A percentile compares a stretch with the other conserved stretches of the same genome.
phyloP scores from a whole-genome alignment of 2,888 invertebrate species.

The Tetanocera ferruginea region DNA sequence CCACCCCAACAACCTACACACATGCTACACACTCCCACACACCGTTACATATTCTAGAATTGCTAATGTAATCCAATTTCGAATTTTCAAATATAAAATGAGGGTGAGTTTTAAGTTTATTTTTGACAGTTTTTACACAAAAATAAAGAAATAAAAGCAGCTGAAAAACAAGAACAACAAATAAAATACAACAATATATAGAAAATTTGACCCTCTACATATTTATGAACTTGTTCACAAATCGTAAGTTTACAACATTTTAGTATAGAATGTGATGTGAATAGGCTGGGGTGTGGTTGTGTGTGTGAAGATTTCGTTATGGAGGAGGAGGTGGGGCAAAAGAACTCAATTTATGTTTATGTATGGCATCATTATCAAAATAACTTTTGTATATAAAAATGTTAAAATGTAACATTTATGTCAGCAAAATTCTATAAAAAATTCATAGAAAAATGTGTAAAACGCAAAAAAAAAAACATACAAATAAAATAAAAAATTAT shows the following conservation, averaged over 20 bases:
- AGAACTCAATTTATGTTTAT: constrained; percentile 35
- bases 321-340: not conserved
- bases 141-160: constrained; percentile 20
- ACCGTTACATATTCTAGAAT: not conserved
- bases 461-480: not conserved
- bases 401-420: constrained; percentile 13
- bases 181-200: constrained; percentile 3
- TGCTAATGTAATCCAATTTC: constrained; percentile 32
- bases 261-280: not conserved
- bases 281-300: not conserved
- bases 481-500: not conserved
- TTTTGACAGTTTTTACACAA: constrained; percentile 37
- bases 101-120: constrained; percentile 37
- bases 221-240: constrained; percentile 38
- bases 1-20: not conserved
- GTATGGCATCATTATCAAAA: constrained; percentile 36
- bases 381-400: constrained; percentile 16
- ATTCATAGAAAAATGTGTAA: constrained; percentile 24
- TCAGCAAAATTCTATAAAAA: constrained; percentile 29
- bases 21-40: not conserved
- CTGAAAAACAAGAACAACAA: constrained; percentile 4
- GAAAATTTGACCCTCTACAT: constrained; percentile 35
- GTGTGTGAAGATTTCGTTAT: not conserved
- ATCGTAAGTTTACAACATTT: not conserved
- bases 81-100: constrained; percentile 2